Base-by-base conservation (phyloP, 2,888 invertebrate genomes). In the Drosophila falleni region DNA sequence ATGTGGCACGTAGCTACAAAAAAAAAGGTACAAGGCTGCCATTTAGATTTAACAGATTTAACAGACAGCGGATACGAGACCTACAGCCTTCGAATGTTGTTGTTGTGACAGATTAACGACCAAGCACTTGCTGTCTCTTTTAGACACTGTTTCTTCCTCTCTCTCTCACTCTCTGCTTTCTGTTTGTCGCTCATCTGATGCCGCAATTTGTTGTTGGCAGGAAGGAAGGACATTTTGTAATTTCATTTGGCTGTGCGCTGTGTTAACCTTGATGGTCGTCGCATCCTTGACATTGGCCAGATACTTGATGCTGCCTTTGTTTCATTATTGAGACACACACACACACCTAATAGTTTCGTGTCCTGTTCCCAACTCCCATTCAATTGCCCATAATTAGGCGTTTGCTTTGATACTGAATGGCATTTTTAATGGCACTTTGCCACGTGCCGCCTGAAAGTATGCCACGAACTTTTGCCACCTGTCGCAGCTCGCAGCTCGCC, bases 331-430 rank as follows among this genome's bases (percentile, higher is more conserved):
- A 53, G 53, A 47, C 44, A 41, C 26, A 26, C 53, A 41, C 37
- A 58, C 39, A 47, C 41, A 50, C 69, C 51, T 55, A 55, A 73
- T 62, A 70, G 68, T 61, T 59, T 46, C 35, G 23, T 47, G 15
- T 1, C 37, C 6, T 1, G 35, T 1, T 4, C 5, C 5, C n/a
- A 11, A 9, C 42, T 49, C 23, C 1, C 35, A 6, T 26, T 37
- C 37, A 37, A 29, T 11, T 16, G 61, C 13, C 50, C 75, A 60
- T 74, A 83, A 83, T 83, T 83, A 84, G 80, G 70, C 68, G 68
- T 71, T 82, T 86, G 73, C 83, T 86, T 83, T 85, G 83, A 82
- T 82, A 82, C 69, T 53, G 19, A 67, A 75, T 58, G 65, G 61
- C 64, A 56, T 59, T 74, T 67, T 71, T 74, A 77, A 74, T 78